Percentiles rank a stretch among this genome's conserved stretches.
phyloP scores from a whole-genome alignment of 2,797 vertebrate species.

The Gymnothorax javanicus region DNA sequence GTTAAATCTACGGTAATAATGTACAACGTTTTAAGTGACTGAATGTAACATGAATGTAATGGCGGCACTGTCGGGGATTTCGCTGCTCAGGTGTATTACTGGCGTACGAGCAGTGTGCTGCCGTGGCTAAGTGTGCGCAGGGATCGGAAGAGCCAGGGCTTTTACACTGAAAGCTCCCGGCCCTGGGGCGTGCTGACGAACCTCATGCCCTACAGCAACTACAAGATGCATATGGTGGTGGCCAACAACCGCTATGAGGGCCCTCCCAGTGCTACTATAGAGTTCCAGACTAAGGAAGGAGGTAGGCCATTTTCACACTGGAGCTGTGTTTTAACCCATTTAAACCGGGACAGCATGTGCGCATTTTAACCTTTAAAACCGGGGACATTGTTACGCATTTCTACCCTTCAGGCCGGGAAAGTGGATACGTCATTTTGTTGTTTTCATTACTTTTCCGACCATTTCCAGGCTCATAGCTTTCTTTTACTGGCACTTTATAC shows the following conservation, averaged over 20 bases:
- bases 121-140: constrained; percentile 86
- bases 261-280: constrained; percentile 84
- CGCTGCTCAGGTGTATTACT: constrained; percentile 87
- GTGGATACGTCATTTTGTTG: too few relatives aligned
- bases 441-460: too few relatives aligned
- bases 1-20: too few relatives aligned
- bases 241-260: constrained; percentile 88
- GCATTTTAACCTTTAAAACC: too few relatives aligned
- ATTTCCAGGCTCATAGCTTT: too few relatives aligned
- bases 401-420: too few relatives aligned
- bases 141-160: constrained; percentile 87
- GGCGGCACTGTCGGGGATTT: constrained; percentile 28
- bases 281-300: constrained; percentile 94
- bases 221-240: constrained; percentile 93
- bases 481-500: too few relatives aligned
- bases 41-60: neutral
- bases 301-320: constrained; percentile 68
- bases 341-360: too few relatives aligned
- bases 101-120: constrained; percentile 94
- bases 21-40: neutral
- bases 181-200: constrained; percentile 80
- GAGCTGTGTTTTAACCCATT: too few relatives aligned
- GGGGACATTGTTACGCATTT: too few relatives aligned
- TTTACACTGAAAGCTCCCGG: constrained; percentile 78
- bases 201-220: constrained; percentile 89